These are phyloP conservation scores for Alexandromys oeconomus DNA, from an alignment of 2,797 vertebrate species.

Conservation along the genomic window DNA sequence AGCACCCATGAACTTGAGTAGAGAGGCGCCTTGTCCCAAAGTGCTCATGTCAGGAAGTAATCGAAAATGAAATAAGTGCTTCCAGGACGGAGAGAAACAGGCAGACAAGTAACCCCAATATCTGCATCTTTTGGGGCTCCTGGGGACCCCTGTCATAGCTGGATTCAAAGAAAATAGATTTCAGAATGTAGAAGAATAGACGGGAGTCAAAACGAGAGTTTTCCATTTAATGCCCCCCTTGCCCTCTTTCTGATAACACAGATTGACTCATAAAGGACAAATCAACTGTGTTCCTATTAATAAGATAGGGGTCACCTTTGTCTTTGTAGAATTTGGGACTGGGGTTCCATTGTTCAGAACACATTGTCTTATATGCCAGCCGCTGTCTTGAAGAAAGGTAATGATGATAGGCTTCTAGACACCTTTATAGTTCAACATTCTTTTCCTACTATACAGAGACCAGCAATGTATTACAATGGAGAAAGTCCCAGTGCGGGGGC, in stretches of 20 bases:
- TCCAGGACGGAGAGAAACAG: not conserved
- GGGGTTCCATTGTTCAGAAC: not conserved
- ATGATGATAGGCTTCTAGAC: not conserved
- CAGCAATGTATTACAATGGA: not conserved
- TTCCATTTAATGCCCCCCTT: not conserved
- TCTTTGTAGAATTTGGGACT: not conserved
- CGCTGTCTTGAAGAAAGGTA: not conserved
- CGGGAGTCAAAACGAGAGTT: not conserved
- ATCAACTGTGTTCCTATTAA: not conserved
- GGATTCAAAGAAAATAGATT: not conserved
- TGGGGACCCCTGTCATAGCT: fast-evolving
- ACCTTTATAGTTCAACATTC: not conserved
- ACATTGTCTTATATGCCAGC: not conserved
- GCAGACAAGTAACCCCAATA: not conserved
- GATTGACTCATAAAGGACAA: not conserved
- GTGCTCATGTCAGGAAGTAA: not conserved
- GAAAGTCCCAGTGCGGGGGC: not conserved
- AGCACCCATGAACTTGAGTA: not conserved
- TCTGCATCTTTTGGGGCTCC: fast-evolving
- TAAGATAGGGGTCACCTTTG: not conserved
- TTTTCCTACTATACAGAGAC: not conserved
- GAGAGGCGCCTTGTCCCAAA: not conserved
- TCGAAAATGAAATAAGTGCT: not conserved
- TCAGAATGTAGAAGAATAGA: not conserved
- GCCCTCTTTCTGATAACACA: not conserved